Percentiles rank a stretch among this genome's conserved stretches.
Conservation (phyloP, 1,140 invertebrate species). For the Hestina assimilis region DNA sequence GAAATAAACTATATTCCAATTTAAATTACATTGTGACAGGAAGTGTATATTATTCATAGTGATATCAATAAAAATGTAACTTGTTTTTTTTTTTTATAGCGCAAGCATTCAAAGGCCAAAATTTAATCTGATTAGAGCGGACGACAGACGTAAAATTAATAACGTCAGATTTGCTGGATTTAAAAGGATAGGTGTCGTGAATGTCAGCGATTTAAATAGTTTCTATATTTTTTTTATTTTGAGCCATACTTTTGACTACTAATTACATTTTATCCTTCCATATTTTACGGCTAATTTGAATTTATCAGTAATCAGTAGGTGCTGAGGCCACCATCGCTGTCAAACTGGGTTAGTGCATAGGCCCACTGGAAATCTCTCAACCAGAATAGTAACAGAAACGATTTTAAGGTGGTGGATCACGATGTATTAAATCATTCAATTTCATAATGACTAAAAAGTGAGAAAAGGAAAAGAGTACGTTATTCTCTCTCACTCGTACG, state of each 20-base stretch:
- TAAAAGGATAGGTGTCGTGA: slow-evolving; percentile 12
- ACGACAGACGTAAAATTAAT: slow-evolving; percentile 41
- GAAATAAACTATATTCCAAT: background rate
- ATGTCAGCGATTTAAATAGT: slow-evolving; percentile 5
- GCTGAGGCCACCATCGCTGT: no score
- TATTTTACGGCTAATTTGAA: no score
- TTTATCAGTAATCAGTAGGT: no score
- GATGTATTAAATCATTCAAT: no score
- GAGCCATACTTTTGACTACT: background rate
- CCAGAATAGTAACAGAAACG: no score
- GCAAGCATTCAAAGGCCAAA: slow-evolving; percentile 12
- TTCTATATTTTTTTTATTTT: background rate
- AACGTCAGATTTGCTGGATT: slow-evolving; percentile 20
- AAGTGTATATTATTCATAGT: slow-evolving; percentile 4
- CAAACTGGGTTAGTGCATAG: no score
- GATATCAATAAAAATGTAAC: background rate
- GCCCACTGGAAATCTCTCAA: no score
- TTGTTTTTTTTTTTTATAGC: slow-evolving; percentile 2
- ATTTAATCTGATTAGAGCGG: slow-evolving; percentile 41
- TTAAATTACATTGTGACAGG: background rate
- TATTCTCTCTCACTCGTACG: no score
- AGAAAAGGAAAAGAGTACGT: no score
- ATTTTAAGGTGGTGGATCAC: no score
- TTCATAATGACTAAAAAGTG: no score
- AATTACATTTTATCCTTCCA: no score